Percentiles rank a stretch among this genome's conserved stretches.
phyloP scores from a whole-genome alignment of 2,888 invertebrate genomes.

The Parochlus steinenii region DNA sequence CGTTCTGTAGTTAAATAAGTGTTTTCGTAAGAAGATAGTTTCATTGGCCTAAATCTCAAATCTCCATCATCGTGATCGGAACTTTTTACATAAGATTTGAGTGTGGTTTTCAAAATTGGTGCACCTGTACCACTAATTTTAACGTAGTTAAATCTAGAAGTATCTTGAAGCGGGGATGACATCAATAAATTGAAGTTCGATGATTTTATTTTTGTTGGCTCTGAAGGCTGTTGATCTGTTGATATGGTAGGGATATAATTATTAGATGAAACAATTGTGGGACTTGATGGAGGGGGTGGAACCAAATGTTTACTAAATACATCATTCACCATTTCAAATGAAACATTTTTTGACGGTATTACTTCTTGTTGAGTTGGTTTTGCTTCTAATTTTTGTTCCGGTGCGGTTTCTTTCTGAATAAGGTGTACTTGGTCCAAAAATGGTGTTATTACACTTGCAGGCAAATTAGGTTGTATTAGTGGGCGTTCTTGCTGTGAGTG shows the following conservation, averaged over 20 bases:
- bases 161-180: slow-evolving; percentile 13
- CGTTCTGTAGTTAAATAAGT: slow-evolving; percentile 13
- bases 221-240: no score
- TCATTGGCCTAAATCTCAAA: no score
- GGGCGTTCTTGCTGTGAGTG: slow-evolving; percentile 2
- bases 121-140: slow-evolving; percentile 9
- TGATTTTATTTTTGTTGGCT: not conserved
- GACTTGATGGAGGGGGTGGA: slow-evolving; percentile 6
- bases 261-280: no score
- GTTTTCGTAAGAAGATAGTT: not conserved
- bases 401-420: slow-evolving; percentile 7
- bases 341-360: no score
- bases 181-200: slow-evolving; percentile 9
- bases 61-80: no score
- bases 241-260: no score
- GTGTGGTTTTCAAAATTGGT: not conserved
- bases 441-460: slow-evolving; percentile 7
- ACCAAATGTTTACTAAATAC: slow-evolving; percentile 10
- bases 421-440: slow-evolving; percentile 10
- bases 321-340: slow-evolving; percentile 10
- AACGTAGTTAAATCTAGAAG: slow-evolving; percentile 11
- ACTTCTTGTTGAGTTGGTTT: slow-evolving; percentile 8
- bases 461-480: slow-evolving; percentile 9
- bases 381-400: slow-evolving; percentile 1
- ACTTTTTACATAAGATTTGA: no score